Percentiles rank a stretch among this genome's conserved stretches.
phyloP scores from a whole-genome alignment of 2,113 vertebrate species.

The Phalacrocorax brasilianus region DNA sequence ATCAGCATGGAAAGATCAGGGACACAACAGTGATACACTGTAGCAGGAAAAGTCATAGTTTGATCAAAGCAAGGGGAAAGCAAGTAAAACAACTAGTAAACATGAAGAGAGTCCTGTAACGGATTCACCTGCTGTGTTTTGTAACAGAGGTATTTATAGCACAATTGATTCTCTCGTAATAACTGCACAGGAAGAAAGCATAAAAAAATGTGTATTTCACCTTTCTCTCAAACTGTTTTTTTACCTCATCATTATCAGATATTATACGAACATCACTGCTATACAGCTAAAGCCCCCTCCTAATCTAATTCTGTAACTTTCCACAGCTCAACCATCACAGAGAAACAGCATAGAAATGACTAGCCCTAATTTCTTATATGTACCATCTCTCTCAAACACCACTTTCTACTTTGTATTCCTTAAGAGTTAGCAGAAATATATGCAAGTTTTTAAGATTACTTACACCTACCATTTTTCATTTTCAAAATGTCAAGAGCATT shows the following conservation, averaged over 20 bases:
- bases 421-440: not conserved
- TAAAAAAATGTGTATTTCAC: not conserved
- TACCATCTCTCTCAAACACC: not conserved
- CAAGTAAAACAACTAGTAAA: not conserved
- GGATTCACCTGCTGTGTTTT: not conserved
- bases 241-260: not conserved
- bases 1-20: not conserved
- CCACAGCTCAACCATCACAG: not conserved
- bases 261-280: not conserved
- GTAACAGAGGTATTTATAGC: not conserved
- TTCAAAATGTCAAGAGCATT: conserved; percentile 14
- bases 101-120: not conserved
- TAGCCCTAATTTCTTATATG: not conserved
- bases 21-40: rapidly evolving
- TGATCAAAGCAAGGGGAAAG: not conserved
- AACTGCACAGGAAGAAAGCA: not conserved
- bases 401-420: not conserved
- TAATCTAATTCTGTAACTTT: not conserved
- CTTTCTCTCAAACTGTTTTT: not conserved
- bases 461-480: not conserved
- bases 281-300: not conserved
- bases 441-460: not conserved
- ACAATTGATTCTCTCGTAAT: not conserved
- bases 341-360: not conserved
- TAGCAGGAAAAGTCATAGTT: not conserved